Evolutionary conservation across 2,888 invertebrate genomes (phyloP), one percentile per base, ranked within the genome.

Genomic region (Dryobotodes eremita): DNA sequence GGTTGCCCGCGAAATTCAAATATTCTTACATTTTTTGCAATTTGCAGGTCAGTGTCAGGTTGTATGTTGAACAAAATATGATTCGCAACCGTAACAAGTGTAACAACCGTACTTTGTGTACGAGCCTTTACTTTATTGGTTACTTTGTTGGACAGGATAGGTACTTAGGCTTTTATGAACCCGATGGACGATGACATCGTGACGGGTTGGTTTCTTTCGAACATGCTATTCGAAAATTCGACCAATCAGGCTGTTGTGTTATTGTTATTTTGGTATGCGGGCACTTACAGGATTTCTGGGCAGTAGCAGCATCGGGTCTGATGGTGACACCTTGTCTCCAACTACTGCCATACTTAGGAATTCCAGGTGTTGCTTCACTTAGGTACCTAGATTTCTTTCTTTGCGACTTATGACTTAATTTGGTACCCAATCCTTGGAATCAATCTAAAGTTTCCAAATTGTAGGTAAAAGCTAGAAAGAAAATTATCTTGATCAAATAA

Each of bases 341-440:
- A 36, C 68, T 62, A 68, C 76, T 36, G 84, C 87, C 87, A 88
- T 88, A 11, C 8, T 81, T 42, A 59, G 7, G 36, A 26, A 17
- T 55, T 46, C 23, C 55, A 70, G 31, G 3, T 48, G 23, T 11
- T 53, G 71, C 42, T 71, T 71, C 7, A 71, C 71, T n/a, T 26
- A 70, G 5, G 46, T 42, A 20, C 17, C 46, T 48, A 36, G 20
- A 36, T 17, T 55, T 55, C 6, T 73, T 42, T 42, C 20, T 42
- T 26, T 26, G 53, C 11, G 42, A 31, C 17, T 42, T 70, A 26
- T 15, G 20, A 26, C 26, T 72, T 65, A n/a, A 11, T 65, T 66
- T 42, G 20, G 20, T 26, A 74, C 6, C 53, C 42, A 23, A 55
- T 26, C 11, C 70, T 73, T 71, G 26, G 17, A 53, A 53, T 73